Evolutionary conservation across 1,140 invertebrate species (phyloP).

Genomic region (Oedothorax gibbosus): DNA sequence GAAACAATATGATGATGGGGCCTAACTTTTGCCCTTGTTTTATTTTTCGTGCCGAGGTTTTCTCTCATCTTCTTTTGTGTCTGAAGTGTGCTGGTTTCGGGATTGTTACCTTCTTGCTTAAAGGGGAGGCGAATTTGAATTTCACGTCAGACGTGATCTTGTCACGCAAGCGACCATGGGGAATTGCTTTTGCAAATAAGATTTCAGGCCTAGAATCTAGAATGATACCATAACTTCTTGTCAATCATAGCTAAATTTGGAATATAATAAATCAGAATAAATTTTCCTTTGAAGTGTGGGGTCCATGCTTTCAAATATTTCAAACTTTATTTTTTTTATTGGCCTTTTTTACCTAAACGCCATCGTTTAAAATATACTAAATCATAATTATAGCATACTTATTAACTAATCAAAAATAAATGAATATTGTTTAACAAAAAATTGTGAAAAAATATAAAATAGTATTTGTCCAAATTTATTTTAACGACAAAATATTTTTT

Average conservation of each 20-base stretch:
- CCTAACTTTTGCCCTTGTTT: conserved; percentile 5
- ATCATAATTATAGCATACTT: too few species aligned
- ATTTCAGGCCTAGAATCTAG: conserved; percentile 12
- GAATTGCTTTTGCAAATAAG: conserved; percentile 51
- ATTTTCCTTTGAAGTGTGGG: too few species aligned
- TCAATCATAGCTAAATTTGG: not conserved
- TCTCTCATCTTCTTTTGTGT: conserved; percentile 49
- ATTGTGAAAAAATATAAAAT: too few species aligned
- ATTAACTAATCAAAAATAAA: too few species aligned
- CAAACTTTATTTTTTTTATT: too few species aligned
- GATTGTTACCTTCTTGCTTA: conserved; percentile 28
- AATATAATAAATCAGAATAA: too few species aligned
- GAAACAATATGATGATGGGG: not conserved
- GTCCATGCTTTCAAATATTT: too few species aligned
- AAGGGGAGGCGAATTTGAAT: conserved; percentile 36
- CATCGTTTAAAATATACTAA: too few species aligned
- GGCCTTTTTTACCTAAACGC: too few species aligned
- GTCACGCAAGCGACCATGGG: conserved; percentile 24
- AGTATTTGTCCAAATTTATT: too few species aligned
- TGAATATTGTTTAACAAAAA: too few species aligned
- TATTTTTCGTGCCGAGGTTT: conserved; percentile 33
- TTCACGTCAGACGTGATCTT: conserved; percentile 38
- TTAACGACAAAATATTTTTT: too few species aligned
- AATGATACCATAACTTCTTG: conserved; percentile 37
- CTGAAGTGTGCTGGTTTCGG: conserved; percentile 45